Conservation (phyloP, 2,888 invertebrate genomes). For the Drosophila subsilvestris region DNA sequence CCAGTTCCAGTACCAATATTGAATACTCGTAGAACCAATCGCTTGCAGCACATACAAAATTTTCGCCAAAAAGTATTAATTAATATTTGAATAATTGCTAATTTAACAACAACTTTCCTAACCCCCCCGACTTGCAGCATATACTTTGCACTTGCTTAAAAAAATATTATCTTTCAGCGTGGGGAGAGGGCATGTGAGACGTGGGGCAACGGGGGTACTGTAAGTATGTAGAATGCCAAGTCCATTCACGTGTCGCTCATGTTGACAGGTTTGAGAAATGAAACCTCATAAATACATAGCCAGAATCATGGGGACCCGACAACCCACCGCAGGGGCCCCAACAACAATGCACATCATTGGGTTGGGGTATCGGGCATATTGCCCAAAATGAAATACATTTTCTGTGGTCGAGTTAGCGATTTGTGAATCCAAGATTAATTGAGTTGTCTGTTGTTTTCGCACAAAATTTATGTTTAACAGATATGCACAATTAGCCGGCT, state of each 20-base stretch:
- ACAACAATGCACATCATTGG: conserved; percentile 39
- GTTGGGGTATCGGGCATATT: conserved; percentile 52
- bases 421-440: conserved; percentile 61
- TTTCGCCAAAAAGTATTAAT: conserved; percentile 39
- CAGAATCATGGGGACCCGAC: conserved; percentile 39
- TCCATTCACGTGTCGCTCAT: conserved; percentile 21
- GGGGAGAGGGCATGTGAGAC: neutral
- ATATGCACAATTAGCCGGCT: conserved; percentile 60
- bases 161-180: conserved; percentile 33
- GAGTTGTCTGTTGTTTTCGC: conserved; percentile 49
- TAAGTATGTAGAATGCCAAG: conserved; percentile 28
- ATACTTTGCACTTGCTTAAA: conserved; percentile 58
- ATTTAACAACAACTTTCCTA: conserved; percentile 72
- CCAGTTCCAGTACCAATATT: neutral
- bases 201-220: neutral
- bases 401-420: conserved; percentile 22
- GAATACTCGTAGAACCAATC: conserved; percentile 49
- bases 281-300: conserved; percentile 39
- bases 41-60: conserved; percentile 54
- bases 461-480: conserved; percentile 54
- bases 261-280: conserved; percentile 61
- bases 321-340: conserved; percentile 17
- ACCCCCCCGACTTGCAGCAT: conserved; percentile 43
- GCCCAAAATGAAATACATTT: conserved; percentile 52
- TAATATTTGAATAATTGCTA: conserved; percentile 73